Conservation (phyloP, 2,888 invertebrate species). For the Parasteatoda lunata region DNA sequence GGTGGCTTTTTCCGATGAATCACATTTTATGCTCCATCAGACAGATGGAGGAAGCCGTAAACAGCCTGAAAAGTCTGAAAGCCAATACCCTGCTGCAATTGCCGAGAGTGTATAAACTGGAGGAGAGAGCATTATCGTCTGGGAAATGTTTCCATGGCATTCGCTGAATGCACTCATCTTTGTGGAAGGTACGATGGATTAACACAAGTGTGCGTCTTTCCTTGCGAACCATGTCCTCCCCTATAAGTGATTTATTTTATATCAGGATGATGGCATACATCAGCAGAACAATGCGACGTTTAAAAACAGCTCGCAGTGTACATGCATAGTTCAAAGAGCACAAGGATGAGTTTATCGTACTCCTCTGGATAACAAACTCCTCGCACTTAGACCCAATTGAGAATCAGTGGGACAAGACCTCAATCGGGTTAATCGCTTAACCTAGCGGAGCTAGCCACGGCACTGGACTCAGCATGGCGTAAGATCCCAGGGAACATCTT, state of each 20-base stretch:
- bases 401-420: background rate
- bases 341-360: background rate
- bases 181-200: background rate
- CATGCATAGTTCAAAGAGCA: background rate
- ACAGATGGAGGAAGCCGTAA: background rate
- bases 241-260: background rate
- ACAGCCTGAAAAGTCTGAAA: background rate
- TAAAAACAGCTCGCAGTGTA: background rate
- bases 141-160: background rate
- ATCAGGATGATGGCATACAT: background rate
- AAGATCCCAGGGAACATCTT: no score
- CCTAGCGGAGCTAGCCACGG: no score
- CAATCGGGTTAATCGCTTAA: background rate
- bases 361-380: background rate
- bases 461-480: no score
- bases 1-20: constrained; percentile 8
- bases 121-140: background rate
- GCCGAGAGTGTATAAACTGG: background rate
- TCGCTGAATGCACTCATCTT: background rate
- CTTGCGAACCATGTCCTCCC: background rate
- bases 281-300: background rate
- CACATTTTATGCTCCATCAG: constrained; percentile 4
- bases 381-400: background rate
- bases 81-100: background rate
- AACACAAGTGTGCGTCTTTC: background rate